Percentiles rank a stretch among this genome's conserved stretches.
Conservation (phyloP, 2,113 vertebrate species). For the Guaruba guarouba region DNA sequence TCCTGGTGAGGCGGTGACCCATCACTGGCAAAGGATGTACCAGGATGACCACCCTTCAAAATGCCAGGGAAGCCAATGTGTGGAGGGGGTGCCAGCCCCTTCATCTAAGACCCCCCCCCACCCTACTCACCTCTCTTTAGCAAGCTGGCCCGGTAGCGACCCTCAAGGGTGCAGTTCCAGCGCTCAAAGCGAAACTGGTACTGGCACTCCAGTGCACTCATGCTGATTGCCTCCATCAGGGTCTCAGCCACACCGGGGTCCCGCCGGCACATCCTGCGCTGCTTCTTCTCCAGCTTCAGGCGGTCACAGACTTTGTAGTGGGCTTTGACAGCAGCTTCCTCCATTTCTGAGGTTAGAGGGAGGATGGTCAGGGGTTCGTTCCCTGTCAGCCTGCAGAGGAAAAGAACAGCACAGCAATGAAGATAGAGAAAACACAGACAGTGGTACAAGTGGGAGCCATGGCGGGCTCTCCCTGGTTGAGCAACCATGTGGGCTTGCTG, state of each 20-base stretch:
- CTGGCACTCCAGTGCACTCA: conserved; percentile 95
- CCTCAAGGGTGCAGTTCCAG: conserved; percentile 97
- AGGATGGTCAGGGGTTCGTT: conserved; percentile 95
- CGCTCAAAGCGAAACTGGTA: conserved; percentile 98
- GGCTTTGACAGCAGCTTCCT: conserved; percentile 84
- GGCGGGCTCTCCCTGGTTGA: not conserved
- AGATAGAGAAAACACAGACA: not conserved
- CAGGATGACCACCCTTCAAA: not conserved
- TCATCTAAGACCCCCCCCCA: fast-evolving
- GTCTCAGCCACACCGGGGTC: conserved; percentile 96
- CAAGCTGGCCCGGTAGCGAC: conserved; percentile 89
- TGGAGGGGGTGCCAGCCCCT: not conserved
- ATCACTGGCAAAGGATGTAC: fast-evolving
- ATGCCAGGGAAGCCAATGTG: fast-evolving
- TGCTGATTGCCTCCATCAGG: conserved; percentile 93
- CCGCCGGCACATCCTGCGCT: conserved; percentile 94
- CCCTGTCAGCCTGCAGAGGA: conserved; percentile 86
- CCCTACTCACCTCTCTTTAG: conserved; percentile 85
- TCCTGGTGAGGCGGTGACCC: not conserved
- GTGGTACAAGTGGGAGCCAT: fast-evolving
- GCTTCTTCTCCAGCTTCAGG: conserved; percentile 97
- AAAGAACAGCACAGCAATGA: not conserved
- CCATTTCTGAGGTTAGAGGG: conserved; percentile 90
- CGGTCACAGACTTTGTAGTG: conserved; percentile 98
- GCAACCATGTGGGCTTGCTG: not conserved